These are phyloP conservation scores for Mus caroli DNA, from an alignment of 2,797 vertebrate genomes.

Conservation along the genomic window DNA sequence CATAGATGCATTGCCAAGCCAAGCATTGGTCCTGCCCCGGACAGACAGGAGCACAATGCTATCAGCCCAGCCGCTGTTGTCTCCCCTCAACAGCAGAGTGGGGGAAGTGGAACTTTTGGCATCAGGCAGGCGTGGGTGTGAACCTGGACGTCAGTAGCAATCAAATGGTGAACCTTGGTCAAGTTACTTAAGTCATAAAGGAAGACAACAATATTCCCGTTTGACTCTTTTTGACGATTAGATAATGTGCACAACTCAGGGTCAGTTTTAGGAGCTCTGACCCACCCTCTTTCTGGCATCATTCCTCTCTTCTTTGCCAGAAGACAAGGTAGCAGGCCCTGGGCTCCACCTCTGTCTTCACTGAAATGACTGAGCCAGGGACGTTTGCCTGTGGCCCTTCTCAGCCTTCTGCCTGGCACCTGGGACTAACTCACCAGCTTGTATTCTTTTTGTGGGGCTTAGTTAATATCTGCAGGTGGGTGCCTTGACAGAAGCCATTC, in stretches of 20 bases:
- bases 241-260: background rate
- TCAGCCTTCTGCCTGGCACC: background rate
- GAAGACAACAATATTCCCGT: background rate
- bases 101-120: background rate
- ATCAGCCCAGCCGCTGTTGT: background rate
- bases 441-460: background rate
- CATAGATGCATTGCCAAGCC: background rate
- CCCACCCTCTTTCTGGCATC: background rate
- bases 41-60: background rate
- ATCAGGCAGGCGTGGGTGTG: background rate
- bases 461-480: constrained; percentile 3
- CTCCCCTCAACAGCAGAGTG: background rate
- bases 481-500: background rate
- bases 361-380: background rate
- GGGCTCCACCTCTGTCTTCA: background rate
- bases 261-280: background rate
- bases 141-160: background rate
- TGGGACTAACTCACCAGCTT: background rate
- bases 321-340: background rate
- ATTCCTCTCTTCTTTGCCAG: background rate
- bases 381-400: background rate
- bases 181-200: background rate
- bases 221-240: background rate
- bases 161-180: background rate
- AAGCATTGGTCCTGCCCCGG: background rate